These are phyloP conservation scores for Miltochrista miniata DNA, from an alignment of 2,888 invertebrate genomes.

Conservation along the genomic window DNA sequence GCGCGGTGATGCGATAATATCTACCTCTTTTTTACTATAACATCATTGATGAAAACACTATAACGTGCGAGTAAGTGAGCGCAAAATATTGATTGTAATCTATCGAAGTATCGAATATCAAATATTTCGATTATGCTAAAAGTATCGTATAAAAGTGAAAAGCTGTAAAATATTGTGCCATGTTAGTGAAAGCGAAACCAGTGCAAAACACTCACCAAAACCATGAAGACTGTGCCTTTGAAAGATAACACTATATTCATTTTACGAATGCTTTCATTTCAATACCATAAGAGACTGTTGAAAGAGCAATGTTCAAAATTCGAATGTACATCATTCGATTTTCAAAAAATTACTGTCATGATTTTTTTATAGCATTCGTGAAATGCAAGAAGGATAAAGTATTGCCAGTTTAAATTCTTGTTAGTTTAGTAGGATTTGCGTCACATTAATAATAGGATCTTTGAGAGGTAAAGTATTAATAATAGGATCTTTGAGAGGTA, in stretches of 20 bases:
- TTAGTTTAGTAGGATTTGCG: neutral
- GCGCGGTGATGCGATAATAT: too few relatives aligned
- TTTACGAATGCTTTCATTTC: neutral
- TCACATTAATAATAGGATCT: too few relatives aligned
- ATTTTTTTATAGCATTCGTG: neutral
- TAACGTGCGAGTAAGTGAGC: too few relatives aligned
- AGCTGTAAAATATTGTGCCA: conserved; percentile 13
- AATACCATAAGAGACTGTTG: too few relatives aligned
- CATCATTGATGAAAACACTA: too few relatives aligned
- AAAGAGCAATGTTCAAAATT: neutral
- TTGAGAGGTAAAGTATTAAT: too few relatives aligned
- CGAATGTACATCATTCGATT: too few relatives aligned
- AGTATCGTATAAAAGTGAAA: neutral
- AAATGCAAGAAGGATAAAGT: neutral
- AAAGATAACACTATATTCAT: neutral
- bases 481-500: too few relatives aligned
- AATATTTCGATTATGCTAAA: neutral
- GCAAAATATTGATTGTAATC: too few relatives aligned
- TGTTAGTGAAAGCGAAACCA: conserved; percentile 36
- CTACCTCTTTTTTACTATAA: too few relatives aligned
- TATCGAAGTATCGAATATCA: too few relatives aligned
- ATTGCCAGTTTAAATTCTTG: neutral
- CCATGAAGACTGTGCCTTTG: conserved; percentile 29
- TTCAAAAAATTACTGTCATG: too few relatives aligned
- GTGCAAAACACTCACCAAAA: conserved; percentile 56